phyloP scores from a whole-genome alignment of 2,888 invertebrate genomes.

The Oligia fasciuncula region DNA sequence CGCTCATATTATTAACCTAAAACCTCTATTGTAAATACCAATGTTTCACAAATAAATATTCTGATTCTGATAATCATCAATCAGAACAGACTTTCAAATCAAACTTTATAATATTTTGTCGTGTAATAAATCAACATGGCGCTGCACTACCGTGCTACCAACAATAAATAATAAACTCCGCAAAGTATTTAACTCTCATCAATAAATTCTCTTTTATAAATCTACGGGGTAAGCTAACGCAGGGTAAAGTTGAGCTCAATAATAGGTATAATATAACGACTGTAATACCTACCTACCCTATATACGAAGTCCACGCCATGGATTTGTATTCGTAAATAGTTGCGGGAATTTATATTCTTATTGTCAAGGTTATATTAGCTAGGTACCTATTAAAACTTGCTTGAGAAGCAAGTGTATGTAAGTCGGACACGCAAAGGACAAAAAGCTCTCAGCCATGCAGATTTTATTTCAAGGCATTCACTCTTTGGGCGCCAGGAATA shows the following conservation, averaged over 20 bases:
- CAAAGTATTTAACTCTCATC: not conserved
- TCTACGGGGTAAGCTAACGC: not conserved
- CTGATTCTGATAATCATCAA: not conserved
- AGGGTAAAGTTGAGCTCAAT: constrained; percentile 5
- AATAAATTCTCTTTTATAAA: constrained; percentile 19
- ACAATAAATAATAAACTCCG: constrained; percentile 10
- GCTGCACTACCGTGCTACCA: not conserved
- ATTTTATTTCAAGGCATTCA: constrained; percentile 23
- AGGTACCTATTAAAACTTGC: constrained; percentile 9
- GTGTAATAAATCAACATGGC: constrained; percentile 6
- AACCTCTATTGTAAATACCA: no score
- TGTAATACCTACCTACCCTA: constrained; percentile 7
- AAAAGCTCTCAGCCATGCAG: constrained; percentile 45
- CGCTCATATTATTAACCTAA: no score
- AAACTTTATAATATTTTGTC: not conserved
- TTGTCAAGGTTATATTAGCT: constrained; percentile 52
- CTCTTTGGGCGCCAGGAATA: constrained; percentile 1
- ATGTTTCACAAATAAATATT: no score
- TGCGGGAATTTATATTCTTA: constrained; percentile 41
- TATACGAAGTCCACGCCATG: constrained; percentile 34
- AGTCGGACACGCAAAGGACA: constrained; percentile 48
- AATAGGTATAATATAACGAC: not conserved
- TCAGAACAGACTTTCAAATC: not conserved
- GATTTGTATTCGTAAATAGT: constrained; percentile 59
- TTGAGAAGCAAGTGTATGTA: constrained; percentile 5